Conservation (phyloP, 2,888 invertebrate species). For the Encarsia formosa region DNA sequence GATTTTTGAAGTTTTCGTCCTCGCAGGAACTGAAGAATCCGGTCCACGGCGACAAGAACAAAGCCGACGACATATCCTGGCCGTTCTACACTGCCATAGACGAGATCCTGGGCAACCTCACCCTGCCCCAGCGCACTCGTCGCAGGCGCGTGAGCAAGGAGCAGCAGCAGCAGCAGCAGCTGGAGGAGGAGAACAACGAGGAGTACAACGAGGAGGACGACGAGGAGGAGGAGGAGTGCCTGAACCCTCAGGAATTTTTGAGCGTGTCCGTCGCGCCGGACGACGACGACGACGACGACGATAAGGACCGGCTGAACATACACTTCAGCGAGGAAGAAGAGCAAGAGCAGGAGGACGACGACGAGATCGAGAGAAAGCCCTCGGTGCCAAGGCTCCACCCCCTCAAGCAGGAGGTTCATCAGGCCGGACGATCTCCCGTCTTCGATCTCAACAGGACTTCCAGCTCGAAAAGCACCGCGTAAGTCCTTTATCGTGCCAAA, state of each 20-base stretch:
- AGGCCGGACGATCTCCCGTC: neutral
- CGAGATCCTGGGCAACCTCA: slow-evolving; percentile 36
- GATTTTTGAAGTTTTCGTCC: too few species aligned
- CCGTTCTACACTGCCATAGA: slow-evolving; percentile 44
- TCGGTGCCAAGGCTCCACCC: neutral
- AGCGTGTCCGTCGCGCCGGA: slow-evolving; percentile 35
- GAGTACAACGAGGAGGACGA: slow-evolving; percentile 21
- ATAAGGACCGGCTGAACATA: neutral
- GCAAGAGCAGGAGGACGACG: neutral
- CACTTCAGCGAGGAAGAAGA: neutral
- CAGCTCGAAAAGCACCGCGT: slow-evolving; percentile 4
- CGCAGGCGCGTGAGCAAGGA: neutral
- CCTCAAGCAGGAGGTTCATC: neutral
- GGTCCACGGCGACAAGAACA: slow-evolving; percentile 43
- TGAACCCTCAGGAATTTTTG: slow-evolving; percentile 43
- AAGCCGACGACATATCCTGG: slow-evolving; percentile 44
- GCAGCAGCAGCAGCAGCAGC: neutral
- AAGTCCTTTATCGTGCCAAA: neutral
- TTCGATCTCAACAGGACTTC: slow-evolving; percentile 9
- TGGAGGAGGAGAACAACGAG: too few species aligned
- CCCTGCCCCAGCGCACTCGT: neutral
- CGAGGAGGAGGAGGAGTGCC: slow-evolving; percentile 31
- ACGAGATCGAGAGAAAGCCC: neutral
- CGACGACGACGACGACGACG: slow-evolving; percentile 9
- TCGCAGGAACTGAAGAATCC: slow-evolving; percentile 44